Base-by-base conservation (phyloP, 2,113 vertebrate species). In the Petrocephalus zakoni region DNA sequence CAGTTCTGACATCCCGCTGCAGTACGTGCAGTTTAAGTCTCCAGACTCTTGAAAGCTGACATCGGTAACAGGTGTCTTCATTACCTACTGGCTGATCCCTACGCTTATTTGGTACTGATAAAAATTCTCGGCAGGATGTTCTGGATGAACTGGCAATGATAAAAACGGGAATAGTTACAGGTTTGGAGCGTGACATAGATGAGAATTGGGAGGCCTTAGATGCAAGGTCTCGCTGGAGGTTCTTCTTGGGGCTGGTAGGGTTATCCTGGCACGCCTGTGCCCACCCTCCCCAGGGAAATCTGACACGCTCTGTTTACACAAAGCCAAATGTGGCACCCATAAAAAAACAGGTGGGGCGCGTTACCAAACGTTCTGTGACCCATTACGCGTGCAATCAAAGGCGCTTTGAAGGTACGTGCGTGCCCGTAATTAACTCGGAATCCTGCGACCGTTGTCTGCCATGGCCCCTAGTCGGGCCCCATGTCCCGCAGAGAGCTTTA, bases 341-440 rank as follows among this genome's bases (percentile, higher is more conserved):
- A 89, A 91, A 89, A 89, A 89, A 49, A 89, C 90, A 92, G 89
- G 91, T 93, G 90, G 90, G 47, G 88, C 81, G 46, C 88, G 81
- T 92, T 92, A 91, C 87, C 90, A 91, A 91, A 88, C 87, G 87
- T 61, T 90, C 91, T 92, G 91, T 86, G 91, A 90, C 88, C 90
- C 87, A 91, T 92, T 92, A 90, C 86, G 87, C 88, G 87, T 61
- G 85, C 90, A 91, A 90, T 92, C 90, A 93, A 90, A 91, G 90
- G 46, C 49, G 68, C 90, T 93, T 68, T 82, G 90, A 88, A 90
- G 90, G 90, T 86, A 89, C 58, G 49, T 81, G 52, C 72, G 37
- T 81, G 88, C 88, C 86, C 75, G 64, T 92, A 90, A 91, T 92
- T 87, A 90, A 90, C 82, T 90, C 55, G 29, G 89, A 87, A 90